Base-by-base conservation (phyloP, 2,113 vertebrate genomes). In the Laterallus jamaicensis region DNA sequence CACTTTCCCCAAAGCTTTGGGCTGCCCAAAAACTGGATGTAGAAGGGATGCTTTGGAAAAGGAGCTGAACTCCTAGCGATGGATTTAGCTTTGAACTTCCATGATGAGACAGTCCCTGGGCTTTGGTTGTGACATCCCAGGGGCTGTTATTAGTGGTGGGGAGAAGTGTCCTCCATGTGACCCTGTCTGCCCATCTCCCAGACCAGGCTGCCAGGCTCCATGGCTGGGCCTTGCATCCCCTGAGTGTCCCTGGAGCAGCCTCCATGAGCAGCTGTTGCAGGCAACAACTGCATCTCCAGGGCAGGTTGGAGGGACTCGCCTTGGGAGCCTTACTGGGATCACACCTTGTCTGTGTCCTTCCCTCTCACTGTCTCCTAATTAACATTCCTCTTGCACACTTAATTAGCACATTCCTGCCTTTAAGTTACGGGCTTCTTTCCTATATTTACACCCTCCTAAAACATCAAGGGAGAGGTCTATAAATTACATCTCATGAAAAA, bases 381-480 rank as follows among this genome's bases (percentile, higher is more conserved):
- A 85, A 40, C 58, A 96, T 94, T 96, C 85, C 67, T 95, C 76
- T 85, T 77, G 67, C 62, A 87, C 62, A 19, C 62, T 80, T 96
- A 90, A 94, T 94, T 96, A 93, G 82, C 92, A 95, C 82, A 64
- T 95, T 82, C 58, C 75, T 82, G 49, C 39, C 70, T 82, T 50
- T 82, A 94, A 89, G 74, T 95, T 95, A 94, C 78, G 66, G 58
- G 49, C 69, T 94, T 63, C 49, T 92, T 93, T 87, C 87, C 66
- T 88, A 18, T 79, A 87, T 93, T 95, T 94, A 91, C 78, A 76
- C 58, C 31, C 70, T 93, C 78, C 82, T 87, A 91, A 90, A 93
- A 85, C 82, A 87, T 91, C 74, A 95, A 95, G 78, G 87, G 78
- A 96, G 62, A 96, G 70, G 87, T 58, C 82, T 85, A 49, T 90